phyloP scores from a whole-genome alignment of 2,797 vertebrate species.

The Enteromius treurensis region DNA sequence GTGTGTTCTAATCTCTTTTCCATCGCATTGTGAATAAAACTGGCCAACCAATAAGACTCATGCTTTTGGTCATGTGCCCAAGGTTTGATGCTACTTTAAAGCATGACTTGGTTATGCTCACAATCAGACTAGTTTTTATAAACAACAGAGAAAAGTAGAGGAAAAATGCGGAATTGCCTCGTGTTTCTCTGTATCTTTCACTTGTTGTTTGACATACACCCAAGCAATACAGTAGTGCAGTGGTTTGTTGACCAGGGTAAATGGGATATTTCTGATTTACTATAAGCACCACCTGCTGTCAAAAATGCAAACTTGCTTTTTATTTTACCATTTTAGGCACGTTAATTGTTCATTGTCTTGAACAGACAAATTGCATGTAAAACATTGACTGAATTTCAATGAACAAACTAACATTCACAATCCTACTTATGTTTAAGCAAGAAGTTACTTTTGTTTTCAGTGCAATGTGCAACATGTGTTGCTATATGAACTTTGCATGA shows the following conservation, averaged over 20 bases:
- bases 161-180: not conserved
- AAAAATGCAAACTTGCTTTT: not conserved
- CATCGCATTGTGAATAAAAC: not conserved
- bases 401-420: not conserved
- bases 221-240: not conserved
- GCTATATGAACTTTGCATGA: not conserved
- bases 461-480: not conserved
- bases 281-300: not conserved
- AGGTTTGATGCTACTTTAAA: not conserved
- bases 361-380: not conserved
- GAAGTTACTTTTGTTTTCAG: not conserved
- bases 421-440: not conserved
- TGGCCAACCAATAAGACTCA: not conserved
- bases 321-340: not conserved
- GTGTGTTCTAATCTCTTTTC: not conserved
- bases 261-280: not conserved
- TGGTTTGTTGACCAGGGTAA: not conserved
- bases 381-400: not conserved
- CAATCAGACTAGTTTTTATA: not conserved
- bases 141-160: not conserved
- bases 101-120: not conserved
- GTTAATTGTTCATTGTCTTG: not conserved
- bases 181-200: not conserved
- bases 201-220: not conserved
- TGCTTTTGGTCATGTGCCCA: not conserved